Percentiles rank a stretch among this genome's conserved stretches.
phyloP scores from a whole-genome alignment of 1,140 invertebrate genomes.

The Trichomalopsis sarcophagae region DNA sequence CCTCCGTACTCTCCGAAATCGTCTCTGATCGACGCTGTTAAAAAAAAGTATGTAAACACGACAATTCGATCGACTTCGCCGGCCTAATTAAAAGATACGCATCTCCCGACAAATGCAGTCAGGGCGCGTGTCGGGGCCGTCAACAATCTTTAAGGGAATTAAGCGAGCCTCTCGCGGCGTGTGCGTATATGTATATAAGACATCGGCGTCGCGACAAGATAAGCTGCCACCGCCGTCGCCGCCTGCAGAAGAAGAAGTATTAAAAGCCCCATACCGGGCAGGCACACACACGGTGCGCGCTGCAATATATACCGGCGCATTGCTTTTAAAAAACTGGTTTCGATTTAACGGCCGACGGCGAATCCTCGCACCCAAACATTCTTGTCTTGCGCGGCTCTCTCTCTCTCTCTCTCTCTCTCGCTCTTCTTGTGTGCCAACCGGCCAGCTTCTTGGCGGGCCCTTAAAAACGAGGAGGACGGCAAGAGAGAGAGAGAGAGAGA shows the following conservation, averaged over 20 bases:
- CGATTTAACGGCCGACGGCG: slow-evolving; percentile 42
- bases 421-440: background rate
- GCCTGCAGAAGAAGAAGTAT: background rate
- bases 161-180: too few species aligned
- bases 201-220: background rate
- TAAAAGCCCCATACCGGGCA: background rate
- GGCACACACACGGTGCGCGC: background rate
- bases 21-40: background rate
- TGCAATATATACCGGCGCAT: slow-evolving; percentile 4
- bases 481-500: background rate
- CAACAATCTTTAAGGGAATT: background rate
- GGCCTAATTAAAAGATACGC: background rate
- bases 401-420: too few species aligned
- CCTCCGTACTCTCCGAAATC: background rate
- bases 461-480: slow-evolving; percentile 3
- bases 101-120: background rate
- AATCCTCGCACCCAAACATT: slow-evolving; percentile 45
- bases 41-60: background rate
- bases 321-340: slow-evolving; percentile 52
- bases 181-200: background rate
- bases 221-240: background rate
- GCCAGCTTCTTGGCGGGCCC: slow-evolving; percentile 27
- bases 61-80: background rate
- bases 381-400: background rate
- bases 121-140: background rate